A percentile compares a stretch with the other conserved stretches of the same genome.
These are phyloP conservation scores for Trilocha varians DNA, from an alignment of 2,888 invertebrate genomes.

Conservation along the genomic window DNA sequence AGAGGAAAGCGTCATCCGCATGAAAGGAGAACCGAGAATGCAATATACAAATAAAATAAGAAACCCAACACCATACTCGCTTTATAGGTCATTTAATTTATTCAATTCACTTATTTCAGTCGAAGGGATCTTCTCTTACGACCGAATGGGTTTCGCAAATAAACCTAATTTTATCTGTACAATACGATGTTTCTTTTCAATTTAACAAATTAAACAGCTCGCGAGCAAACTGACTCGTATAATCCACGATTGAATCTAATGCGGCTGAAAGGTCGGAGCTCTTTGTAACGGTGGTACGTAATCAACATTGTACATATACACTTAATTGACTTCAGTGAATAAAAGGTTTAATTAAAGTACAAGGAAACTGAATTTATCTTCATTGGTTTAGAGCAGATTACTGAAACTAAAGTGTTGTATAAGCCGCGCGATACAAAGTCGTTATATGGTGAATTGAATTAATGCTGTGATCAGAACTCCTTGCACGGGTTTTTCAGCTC, in stretches of 20 bases:
- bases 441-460: no score
- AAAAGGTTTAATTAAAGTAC: not conserved
- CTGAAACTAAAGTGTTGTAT: no score
- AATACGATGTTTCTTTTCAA: slow-evolving; percentile 68
- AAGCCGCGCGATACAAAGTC: no score
- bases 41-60: slow-evolving; percentile 35
- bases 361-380: no score
- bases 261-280: slow-evolving; percentile 13
- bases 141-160: slow-evolving; percentile 61
- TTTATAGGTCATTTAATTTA: slow-evolving; percentile 66
- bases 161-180: slow-evolving; percentile 61
- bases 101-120: slow-evolving; percentile 62
- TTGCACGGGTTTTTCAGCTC: no score
- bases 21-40: slow-evolving; percentile 2
- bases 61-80: slow-evolving; percentile 52
- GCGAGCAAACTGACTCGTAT: slow-evolving; percentile 25
- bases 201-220: slow-evolving; percentile 62
- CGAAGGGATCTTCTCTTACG: slow-evolving; percentile 60
- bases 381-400: no score
- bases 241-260: slow-evolving; percentile 18
- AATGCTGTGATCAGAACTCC: no score
- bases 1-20: no score
- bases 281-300: not conserved
- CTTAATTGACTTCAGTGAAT: not conserved
- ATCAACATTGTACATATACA: not conserved